Conservation (phyloP, 2,888 invertebrate species). For the Ophion ventricosus region DNA sequence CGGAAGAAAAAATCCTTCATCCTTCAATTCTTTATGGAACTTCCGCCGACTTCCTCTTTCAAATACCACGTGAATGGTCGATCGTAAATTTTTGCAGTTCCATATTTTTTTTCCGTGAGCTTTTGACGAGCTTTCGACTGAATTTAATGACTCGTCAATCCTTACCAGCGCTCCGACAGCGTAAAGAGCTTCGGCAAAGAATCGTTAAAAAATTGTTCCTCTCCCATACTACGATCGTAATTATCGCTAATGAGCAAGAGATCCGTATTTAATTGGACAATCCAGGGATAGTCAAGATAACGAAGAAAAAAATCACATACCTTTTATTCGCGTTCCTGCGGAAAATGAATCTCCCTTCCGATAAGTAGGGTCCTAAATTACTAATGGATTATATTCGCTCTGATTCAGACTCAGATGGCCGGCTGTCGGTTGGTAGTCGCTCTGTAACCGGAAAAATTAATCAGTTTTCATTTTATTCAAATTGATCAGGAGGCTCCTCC, state of each 20-base stretch:
- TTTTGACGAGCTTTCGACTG: conserved; percentile 45
- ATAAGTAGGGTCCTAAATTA: not conserved
- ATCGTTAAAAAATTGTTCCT: conserved; percentile 20
- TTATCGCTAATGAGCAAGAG: conserved; percentile 46
- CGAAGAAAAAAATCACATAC: not conserved
- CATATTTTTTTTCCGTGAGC: conserved; percentile 32
- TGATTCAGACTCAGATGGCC: not conserved
- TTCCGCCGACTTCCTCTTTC: conserved; percentile 34
- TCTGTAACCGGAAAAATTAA: not conserved
- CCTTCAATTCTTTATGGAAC: conserved; percentile 8
- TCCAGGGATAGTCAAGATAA: not conserved
- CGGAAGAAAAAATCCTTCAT: conserved; percentile 25
- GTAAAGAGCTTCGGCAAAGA: conserved; percentile 11
- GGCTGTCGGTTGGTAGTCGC: not conserved
- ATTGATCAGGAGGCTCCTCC: not conserved
- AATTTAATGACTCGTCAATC: conserved; percentile 21
- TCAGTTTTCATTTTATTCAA: not conserved
- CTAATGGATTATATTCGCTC: not conserved
- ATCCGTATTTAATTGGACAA: conserved; percentile 28
- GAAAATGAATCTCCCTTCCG: conserved; percentile 1
- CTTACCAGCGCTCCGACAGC: conserved; percentile 3
- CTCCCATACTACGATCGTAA: conserved; percentile 1
- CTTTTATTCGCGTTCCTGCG: not conserved
- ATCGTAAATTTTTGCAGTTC: conserved; percentile 44
- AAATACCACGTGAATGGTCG: conserved; percentile 35